Evolutionary conservation across 2,888 invertebrate genomes (phyloP).

Genomic region (Hesperia comma): DNA sequence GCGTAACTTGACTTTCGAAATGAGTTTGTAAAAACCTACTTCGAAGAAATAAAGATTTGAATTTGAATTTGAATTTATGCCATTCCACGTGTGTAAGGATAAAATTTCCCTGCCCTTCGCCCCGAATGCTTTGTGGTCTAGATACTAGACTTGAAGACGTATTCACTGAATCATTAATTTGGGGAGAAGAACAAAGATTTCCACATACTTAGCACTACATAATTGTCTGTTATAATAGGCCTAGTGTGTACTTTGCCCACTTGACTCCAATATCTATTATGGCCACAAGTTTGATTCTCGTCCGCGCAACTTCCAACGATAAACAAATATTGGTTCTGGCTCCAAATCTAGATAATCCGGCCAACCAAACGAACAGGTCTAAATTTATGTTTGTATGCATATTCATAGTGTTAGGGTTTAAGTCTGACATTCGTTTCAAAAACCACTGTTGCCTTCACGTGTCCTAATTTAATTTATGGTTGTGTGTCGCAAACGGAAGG

Average conservation of each 20-base stretch:
- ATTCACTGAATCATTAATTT: no score
- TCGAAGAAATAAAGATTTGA: no score
- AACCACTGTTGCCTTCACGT: constrained; percentile 5
- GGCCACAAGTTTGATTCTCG: constrained; percentile 17
- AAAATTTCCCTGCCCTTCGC: no score
- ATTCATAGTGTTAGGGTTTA: constrained; percentile 14
- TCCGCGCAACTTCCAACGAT: constrained; percentile 5
- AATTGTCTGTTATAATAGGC: no score
- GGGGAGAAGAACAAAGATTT: no score
- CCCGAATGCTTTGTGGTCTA: no score
- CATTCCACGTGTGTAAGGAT: no score
- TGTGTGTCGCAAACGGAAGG: background rate
- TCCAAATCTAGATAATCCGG: constrained; percentile 26
- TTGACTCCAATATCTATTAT: background rate
- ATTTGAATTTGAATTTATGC: no score
- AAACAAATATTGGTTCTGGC: constrained; percentile 24
- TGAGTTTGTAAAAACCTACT: no score
- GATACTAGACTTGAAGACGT: no score
- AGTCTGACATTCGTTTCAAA: constrained; percentile 10
- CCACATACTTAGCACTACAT: no score
- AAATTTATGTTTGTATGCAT: constrained; percentile 31
- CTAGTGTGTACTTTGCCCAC: background rate
- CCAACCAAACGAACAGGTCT: constrained; percentile 26
- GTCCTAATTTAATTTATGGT: constrained; percentile 4
- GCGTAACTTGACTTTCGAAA: no score